These are phyloP conservation scores for Echinops telfairi DNA, from an alignment of 2,113 vertebrate species.

Conservation along the genomic window DNA sequence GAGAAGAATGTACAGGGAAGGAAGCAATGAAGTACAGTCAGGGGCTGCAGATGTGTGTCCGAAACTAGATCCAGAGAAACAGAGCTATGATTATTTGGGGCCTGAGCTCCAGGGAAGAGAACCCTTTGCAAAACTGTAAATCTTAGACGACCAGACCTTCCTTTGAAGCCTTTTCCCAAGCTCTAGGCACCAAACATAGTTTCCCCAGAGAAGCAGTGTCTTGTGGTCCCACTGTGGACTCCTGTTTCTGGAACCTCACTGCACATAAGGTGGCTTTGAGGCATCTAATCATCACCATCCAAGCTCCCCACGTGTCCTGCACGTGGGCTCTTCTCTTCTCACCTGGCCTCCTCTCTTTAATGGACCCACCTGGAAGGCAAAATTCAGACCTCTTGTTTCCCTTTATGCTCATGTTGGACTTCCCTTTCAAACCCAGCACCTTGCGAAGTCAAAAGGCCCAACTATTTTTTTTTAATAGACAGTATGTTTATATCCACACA, in stretches of 20 bases:
- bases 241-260: background rate
- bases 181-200: background rate
- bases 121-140: background rate
- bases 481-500: background rate
- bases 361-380: background rate
- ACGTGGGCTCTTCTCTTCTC: background rate
- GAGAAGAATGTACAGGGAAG: background rate
- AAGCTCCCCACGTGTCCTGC: background rate
- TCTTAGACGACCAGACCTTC: background rate
- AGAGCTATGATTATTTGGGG: background rate
- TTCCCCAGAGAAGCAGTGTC: background rate
- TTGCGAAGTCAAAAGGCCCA: conserved; percentile 19
- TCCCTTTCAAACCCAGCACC: background rate
- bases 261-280: background rate
- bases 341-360: background rate
- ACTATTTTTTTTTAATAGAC: background rate
- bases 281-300: background rate
- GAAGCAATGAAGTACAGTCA: background rate
- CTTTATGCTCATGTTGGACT: background rate
- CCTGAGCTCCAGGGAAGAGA: background rate
- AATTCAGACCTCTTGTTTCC: background rate
- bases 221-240: background rate
- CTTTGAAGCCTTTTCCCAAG: background rate
- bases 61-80: background rate
- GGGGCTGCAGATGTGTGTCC: background rate